phyloP scores from a whole-genome alignment of 2,888 invertebrate species.

The Chrysolina haemoptera region DNA sequence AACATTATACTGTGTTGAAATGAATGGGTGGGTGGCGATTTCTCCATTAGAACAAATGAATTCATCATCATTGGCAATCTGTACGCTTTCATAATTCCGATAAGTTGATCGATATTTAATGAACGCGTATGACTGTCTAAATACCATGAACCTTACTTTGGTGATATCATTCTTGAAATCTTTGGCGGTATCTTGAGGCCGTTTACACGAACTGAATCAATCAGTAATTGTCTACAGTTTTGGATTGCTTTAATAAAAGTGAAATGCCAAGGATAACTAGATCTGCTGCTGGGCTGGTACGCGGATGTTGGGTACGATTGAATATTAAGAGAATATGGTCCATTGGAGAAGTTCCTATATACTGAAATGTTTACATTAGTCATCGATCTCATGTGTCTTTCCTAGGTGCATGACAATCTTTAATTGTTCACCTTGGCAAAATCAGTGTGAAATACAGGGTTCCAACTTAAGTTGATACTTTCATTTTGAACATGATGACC shows the following conservation, averaged over 20 bases:
- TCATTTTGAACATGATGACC: neutral
- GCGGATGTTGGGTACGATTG: conserved; percentile 45
- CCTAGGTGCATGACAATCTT: neutral
- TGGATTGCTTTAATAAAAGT: conserved; percentile 52
- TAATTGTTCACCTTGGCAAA: neutral
- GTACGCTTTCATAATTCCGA: neutral
- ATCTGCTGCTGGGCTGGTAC: conserved; percentile 44
- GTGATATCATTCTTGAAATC: neutral
- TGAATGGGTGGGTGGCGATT: too few species aligned
- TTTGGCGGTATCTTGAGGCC: conserved; percentile 18
- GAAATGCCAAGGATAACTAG: conserved; percentile 66
- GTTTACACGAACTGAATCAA: conserved; percentile 17
- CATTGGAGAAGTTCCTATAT: neutral
- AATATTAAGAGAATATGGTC: conserved; percentile 18
- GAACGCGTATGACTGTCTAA: neutral
- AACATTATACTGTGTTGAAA: too few species aligned
- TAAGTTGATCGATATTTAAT: too few species aligned
- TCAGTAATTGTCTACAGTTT: conserved; percentile 39
- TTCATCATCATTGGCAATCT: neutral
- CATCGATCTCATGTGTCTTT: conserved; percentile 10
- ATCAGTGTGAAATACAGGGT: neutral
- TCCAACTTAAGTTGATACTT: neutral
- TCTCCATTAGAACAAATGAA: neutral
- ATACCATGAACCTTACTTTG: neutral
- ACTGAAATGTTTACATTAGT: neutral